phyloP scores from a whole-genome alignment of 1,140 invertebrate genomes.

The Caerostris darwini region DNA sequence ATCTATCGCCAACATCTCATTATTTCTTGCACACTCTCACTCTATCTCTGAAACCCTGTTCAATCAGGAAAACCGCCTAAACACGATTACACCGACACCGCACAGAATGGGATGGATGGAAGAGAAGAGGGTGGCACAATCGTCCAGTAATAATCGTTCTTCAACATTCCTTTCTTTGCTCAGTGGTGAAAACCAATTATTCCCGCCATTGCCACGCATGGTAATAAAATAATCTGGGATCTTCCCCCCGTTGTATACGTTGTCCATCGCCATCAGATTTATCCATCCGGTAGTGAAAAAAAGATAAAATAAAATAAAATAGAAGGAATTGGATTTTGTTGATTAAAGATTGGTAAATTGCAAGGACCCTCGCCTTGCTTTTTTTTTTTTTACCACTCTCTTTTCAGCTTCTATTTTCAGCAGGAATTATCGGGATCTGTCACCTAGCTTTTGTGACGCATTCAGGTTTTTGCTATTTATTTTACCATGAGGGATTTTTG shows the following conservation, averaged over 20 bases:
- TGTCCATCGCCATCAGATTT: constrained; percentile 20
- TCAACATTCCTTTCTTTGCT: constrained; percentile 25
- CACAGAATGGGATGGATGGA: not conserved
- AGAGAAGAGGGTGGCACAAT: not conserved
- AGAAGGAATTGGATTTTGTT: constrained; percentile 54
- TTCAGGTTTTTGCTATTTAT: constrained; percentile 25
- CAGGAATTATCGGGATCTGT: not conserved
- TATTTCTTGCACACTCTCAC: constrained; percentile 14
- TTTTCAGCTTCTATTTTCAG: not conserved
- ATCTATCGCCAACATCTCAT: constrained; percentile 52
- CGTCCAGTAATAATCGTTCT: constrained; percentile 25
- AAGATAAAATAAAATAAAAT: constrained; percentile 12
- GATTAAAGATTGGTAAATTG: constrained; percentile 52
- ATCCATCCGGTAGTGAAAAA: not conserved
- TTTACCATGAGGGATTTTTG: not conserved
- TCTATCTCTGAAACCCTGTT: not conserved
- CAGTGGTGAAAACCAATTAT: constrained; percentile 66
- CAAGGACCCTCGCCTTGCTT: not conserved
- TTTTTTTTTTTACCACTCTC: not conserved
- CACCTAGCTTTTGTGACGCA: not conserved
- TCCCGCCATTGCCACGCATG: constrained; percentile 23
- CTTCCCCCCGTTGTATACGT: constrained; percentile 42
- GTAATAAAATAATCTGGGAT: constrained; percentile 68
- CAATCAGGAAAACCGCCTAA: constrained; percentile 51
- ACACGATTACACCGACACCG: constrained; percentile 34